A percentile compares a stretch with the other conserved stretches of the same genome.
Evolutionary conservation across 2,888 invertebrate genomes (phyloP).

Genomic region (Nemoura dubitans): DNA sequence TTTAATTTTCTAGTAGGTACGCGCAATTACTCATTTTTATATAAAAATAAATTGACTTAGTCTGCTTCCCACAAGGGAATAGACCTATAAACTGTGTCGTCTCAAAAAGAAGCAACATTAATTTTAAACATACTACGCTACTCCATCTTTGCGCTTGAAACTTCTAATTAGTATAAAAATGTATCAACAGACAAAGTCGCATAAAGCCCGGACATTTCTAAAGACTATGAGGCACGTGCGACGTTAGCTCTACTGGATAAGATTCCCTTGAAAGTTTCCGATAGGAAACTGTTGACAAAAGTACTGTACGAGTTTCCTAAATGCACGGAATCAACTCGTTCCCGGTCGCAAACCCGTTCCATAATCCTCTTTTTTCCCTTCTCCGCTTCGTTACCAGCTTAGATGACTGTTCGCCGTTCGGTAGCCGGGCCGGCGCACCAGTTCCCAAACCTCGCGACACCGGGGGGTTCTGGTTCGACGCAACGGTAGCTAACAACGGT

Average conservation of each 20-base stretch:
- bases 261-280: background rate
- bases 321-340: background rate
- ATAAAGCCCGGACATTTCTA: background rate
- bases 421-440: too few species aligned
- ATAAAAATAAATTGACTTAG: background rate
- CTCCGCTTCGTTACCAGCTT: conserved; percentile 8
- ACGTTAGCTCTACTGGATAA: background rate
- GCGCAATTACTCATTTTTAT: background rate
- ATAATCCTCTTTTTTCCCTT: conserved; percentile 16
- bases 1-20: background rate
- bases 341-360: background rate
- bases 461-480: background rate
- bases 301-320: conserved; percentile 15
- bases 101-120: too few species aligned
- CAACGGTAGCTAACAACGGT: background rate
- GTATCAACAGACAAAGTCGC: background rate
- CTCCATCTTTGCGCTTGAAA: background rate
- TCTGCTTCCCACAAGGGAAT: background rate
- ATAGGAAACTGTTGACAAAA: conserved; percentile 28
- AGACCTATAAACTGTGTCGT: too few species aligned
- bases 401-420: background rate
- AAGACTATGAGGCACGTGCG: background rate
- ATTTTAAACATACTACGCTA: background rate
- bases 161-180: background rate
- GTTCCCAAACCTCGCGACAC: too few species aligned